phyloP scores from a whole-genome alignment of 2,888 invertebrate genomes.

The Caenorhabditis imperialis region DNA sequence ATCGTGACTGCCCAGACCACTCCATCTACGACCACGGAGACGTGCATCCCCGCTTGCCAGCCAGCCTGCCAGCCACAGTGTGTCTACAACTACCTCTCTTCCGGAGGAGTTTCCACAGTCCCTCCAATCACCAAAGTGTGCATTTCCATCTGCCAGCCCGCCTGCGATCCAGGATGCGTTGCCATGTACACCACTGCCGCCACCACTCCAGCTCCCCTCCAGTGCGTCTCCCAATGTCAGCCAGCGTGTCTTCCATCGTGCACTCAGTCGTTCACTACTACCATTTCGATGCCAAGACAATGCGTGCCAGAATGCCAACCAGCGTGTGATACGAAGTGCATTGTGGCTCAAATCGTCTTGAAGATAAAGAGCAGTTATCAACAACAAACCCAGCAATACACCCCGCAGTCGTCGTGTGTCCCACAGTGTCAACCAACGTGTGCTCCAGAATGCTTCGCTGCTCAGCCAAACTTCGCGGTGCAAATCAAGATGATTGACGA shows the following conservation, averaged over 20 bases:
- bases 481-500: conserved; percentile 49
- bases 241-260: conserved; percentile 53
- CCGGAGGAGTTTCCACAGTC: conserved; percentile 26
- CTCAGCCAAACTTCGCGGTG: conserved; percentile 45
- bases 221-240: conserved; percentile 49
- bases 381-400: conserved; percentile 21
- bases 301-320: conserved; percentile 61
- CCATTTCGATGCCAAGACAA: conserved; percentile 33
- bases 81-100: conserved; percentile 39
- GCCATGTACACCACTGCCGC: conserved; percentile 28
- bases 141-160: conserved; percentile 48
- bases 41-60: conserved; percentile 50
- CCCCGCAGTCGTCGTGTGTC: conserved; percentile 27
- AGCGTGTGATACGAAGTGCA: conserved; percentile 55
- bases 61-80: conserved; percentile 53
- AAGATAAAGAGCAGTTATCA: conserved; percentile 33
- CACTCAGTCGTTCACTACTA: conserved; percentile 42
- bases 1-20: conserved; percentile 34
- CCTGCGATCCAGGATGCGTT: conserved; percentile 56
- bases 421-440: conserved; percentile 57
- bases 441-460: conserved; percentile 42
- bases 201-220: conserved; percentile 38
- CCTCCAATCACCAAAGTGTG: conserved; percentile 43
- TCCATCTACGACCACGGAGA: conserved; percentile 14
- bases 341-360: conserved; percentile 50